Evolutionary conservation across 2,797 vertebrate species (phyloP), one percentile per base, ranked within the genome.

Genomic region (Rhinophrynus dorsalis): DNA sequence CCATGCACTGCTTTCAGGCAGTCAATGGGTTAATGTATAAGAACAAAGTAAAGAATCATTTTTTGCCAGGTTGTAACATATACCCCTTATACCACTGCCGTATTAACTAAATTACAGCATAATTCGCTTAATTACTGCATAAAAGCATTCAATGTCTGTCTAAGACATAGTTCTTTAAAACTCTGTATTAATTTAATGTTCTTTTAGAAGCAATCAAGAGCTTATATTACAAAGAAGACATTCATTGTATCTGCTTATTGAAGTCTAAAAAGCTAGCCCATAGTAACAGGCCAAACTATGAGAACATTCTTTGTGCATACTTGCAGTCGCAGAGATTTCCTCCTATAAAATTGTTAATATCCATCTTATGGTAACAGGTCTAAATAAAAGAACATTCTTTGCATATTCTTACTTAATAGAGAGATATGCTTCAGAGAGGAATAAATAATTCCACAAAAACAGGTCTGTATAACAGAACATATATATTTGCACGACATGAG

Each of bases 71-170:
- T 32, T 27, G 27, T 55, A 62, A 70, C 48, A n/a, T n/a, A n/a
- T n/a, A n/a, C n/a, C n/a, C n/a, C n/a, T 62, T 70, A 47, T 30
- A 62, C 29, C 38, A 37, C 15, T 15, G 6, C 21, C 13, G 33
- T 38, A 47, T 70, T 62, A 45, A 32, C 29, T 47, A 26, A 55
- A 56, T 62, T 70, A 55, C 58, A 47, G 29, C 8, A 17, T 62
- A 55, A 70, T 70, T 63, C 45, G 18, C 15, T 42, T 70, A 62
- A 70, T 69, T 62, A 56, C 50, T 26, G 58, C 15, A 63, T 56
- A 47, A 61, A 57, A 69, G 35, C 18, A 54, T 42, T n/a, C 27
- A 6, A 17, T 6, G n/a, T 47, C 45, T 35, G 37, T 35, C 32
- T 42, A 23, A 67, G 66, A 68, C 23, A 40, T 51, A 44, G 12